A percentile compares a stretch with the other conserved stretches of the same genome.
Conservation (phyloP, 2,888 invertebrate species). For the Resseliella maxima region DNA sequence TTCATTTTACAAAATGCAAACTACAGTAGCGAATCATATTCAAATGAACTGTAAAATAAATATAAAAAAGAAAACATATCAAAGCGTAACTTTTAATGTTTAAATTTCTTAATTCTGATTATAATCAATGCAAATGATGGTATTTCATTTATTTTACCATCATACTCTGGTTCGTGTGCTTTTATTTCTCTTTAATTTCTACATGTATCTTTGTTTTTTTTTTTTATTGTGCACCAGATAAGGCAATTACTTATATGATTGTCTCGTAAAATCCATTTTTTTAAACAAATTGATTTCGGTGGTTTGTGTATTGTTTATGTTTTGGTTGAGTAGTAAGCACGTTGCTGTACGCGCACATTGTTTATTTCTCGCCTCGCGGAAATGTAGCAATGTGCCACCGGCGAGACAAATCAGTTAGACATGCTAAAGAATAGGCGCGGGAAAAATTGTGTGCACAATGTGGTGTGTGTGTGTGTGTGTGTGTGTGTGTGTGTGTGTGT, state of each 20-base stretch:
- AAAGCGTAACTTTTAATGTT: not conserved
- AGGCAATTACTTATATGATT: slow-evolving; percentile 5
- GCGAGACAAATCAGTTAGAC: not conserved
- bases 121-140: not conserved
- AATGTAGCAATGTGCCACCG: slow-evolving; percentile 25
- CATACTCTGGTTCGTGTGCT: not conserved
- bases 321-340: not conserved
- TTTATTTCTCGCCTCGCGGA: slow-evolving; percentile 47
- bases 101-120: slow-evolving; percentile 3
- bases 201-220: not conserved
- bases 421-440: not conserved
- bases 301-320: not conserved
- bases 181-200: not conserved
- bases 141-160: no score
- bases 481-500: no score
- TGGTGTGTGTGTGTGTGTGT: not conserved
- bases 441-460: not conserved
- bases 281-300: not conserved
- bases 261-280: slow-evolving; percentile 21
- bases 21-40: not conserved
- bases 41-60: not conserved
- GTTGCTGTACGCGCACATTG: not conserved
- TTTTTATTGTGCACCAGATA: not conserved
- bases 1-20: not conserved
- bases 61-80: not conserved